Evolutionary conservation across 2,797 vertebrate genomes (phyloP).

Genomic region (Novumbra hubbsi): DNA sequence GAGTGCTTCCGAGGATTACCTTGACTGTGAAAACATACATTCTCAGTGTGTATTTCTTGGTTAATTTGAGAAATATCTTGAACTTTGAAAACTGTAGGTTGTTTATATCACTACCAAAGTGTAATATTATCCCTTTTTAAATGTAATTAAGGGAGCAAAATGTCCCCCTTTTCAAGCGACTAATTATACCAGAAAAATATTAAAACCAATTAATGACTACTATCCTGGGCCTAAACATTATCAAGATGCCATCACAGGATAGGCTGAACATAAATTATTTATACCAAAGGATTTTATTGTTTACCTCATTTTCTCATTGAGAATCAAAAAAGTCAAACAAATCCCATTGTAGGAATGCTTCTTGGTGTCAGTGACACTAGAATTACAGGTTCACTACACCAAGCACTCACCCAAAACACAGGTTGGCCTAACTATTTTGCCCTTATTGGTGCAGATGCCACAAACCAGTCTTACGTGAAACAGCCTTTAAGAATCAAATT

Average conservation of each 20-base stretch:
- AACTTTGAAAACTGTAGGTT: too few relatives aligned
- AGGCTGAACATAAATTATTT: neutral
- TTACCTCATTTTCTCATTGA: neutral
- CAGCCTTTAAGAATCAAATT: constrained; percentile 33
- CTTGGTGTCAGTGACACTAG: constrained; percentile 44
- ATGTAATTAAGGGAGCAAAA: constrained; percentile 6
- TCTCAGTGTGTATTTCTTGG: too few relatives aligned
- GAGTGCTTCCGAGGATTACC: too few relatives aligned
- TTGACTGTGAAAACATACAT: too few relatives aligned
- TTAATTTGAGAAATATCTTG: too few relatives aligned
- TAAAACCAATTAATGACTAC: neutral
- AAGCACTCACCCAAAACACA: constrained; percentile 38
- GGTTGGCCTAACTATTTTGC: constrained; percentile 25
- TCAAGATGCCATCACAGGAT: neutral
- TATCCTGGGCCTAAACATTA: neutral
- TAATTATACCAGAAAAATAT: constrained; percentile 17
- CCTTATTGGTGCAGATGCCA: constrained; percentile 51
- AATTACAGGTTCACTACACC: constrained; percentile 42
- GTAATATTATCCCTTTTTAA: neutral
- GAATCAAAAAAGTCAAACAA: neutral
- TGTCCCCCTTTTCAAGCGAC: neutral
- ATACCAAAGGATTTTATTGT: constrained; percentile 31
- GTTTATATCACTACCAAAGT: too few relatives aligned
- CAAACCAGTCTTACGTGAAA: constrained; percentile 50
- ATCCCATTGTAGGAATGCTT: constrained; percentile 53